These are phyloP conservation scores for Antennarius maculatus DNA, from an alignment of 2,797 vertebrate species.

Conservation along the genomic window DNA sequence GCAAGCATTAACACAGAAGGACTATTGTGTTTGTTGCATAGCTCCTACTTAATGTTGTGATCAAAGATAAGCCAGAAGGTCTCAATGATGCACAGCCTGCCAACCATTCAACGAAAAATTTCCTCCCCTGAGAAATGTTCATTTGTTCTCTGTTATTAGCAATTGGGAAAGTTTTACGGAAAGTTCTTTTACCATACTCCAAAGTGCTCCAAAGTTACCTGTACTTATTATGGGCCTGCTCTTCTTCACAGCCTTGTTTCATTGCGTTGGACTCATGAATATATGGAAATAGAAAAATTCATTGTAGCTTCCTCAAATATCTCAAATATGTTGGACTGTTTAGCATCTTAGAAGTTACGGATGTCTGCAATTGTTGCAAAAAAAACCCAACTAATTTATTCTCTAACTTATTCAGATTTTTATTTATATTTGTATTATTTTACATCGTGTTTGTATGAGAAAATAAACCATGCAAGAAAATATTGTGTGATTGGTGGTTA, in stretches of 20 bases:
- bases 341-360: conserved; percentile 50
- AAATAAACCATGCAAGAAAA: conserved; percentile 55
- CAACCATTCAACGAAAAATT: conserved; percentile 59
- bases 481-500: conserved; percentile 13
- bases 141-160: conserved; percentile 46
- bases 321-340: conserved; percentile 23
- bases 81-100: conserved; percentile 61
- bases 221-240: conserved; percentile 22
- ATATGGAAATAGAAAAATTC: conserved; percentile 5
- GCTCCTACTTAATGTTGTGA: conserved; percentile 66
- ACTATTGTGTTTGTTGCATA: conserved; percentile 69
- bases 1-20: conserved; percentile 33
- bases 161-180: conserved; percentile 36
- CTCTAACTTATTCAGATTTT: conserved; percentile 71
- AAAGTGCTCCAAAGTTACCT: conserved; percentile 33
- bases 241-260: conserved; percentile 5
- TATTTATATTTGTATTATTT: conserved; percentile 70
- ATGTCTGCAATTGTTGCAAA: conserved; percentile 30
- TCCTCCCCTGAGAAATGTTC: conserved; percentile 44
- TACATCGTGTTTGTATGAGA: conserved; percentile 34
- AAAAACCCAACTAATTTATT: conserved; percentile 74
- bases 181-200: conserved; percentile 26
- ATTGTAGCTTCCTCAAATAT: conserved; percentile 19
- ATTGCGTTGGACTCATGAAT: conserved; percentile 9
- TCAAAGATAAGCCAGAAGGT: conserved; percentile 61